These are phyloP conservation scores for Camponotus pennsylvanicus DNA, from an alignment of 1,140 invertebrate genomes.

Conservation along the genomic window DNA sequence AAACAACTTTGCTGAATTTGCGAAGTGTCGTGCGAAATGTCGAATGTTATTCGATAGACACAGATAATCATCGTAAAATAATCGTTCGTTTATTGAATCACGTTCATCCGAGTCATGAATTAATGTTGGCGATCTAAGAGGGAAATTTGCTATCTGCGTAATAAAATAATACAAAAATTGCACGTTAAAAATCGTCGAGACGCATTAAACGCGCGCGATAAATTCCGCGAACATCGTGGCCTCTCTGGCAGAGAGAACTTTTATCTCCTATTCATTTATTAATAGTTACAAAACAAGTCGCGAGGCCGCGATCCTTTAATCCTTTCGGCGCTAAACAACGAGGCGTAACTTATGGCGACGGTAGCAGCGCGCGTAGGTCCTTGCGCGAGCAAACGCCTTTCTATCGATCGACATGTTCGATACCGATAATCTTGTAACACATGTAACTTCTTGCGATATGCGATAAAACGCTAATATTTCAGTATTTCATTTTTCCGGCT, in stretches of 20 bases:
- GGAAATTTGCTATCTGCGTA: background rate
- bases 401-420: conserved; percentile 54
- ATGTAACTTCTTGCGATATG: conserved; percentile 4
- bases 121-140: conserved; percentile 19
- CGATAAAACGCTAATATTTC: background rate
- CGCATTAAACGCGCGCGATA: conserved; percentile 38
- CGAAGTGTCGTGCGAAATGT: conserved; percentile 49
- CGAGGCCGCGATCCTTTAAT: conserved; percentile 46
- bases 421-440: conserved; percentile 40
- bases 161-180: conserved; percentile 63
- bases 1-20: conserved; percentile 54
- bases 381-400: conserved; percentile 41
- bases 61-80: conserved; percentile 12
- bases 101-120: conserved; percentile 6
- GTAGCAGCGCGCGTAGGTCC: conserved; percentile 12
- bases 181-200: conserved; percentile 61
- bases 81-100: conserved; percentile 19
- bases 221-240: conserved; percentile 39
- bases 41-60: background rate
- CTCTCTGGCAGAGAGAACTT: conserved; percentile 25
- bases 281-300: conserved; percentile 49
- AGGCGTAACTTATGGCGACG: conserved; percentile 56
- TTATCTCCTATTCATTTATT: conserved; percentile 30
- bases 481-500: background rate
- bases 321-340: conserved; percentile 48